Evolutionary conservation across 1,140 invertebrate genomes (phyloP).

Genomic region (Lineus longissimus): DNA sequence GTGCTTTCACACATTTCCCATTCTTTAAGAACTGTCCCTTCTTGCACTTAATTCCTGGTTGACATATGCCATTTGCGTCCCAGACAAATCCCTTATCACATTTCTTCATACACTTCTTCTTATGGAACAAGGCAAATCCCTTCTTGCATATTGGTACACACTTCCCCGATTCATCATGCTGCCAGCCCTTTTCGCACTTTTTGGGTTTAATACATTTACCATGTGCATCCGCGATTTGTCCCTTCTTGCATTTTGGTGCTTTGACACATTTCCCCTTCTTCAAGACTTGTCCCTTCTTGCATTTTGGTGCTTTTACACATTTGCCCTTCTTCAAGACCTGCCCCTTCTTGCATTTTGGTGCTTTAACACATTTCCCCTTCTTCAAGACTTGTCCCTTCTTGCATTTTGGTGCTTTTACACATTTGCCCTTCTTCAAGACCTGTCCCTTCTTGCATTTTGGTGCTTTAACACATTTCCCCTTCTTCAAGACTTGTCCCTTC

Average conservation of each 20-base stretch:
- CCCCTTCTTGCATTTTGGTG: neutral
- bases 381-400: neutral
- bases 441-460: neutral
- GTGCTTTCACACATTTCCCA: neutral
- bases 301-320: neutral
- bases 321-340: neutral
- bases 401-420: neutral
- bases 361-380: neutral
- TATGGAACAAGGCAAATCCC: too few relatives aligned
- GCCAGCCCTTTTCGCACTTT: neutral
- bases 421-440: neutral
- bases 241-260: constrained; percentile 1
- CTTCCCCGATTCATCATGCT: too few relatives aligned
- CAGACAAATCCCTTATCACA: neutral
- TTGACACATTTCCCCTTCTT: neutral
- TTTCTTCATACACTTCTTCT: too few relatives aligned
- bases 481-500: neutral
- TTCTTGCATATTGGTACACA: too few relatives aligned
- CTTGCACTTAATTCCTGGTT: neutral
- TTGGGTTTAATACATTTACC: neutral
- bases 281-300: neutral
- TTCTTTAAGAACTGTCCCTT: neutral
- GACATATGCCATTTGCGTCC: neutral
- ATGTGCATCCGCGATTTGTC: neutral
- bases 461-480: neutral